These are phyloP conservation scores for Sesia bembeciformis DNA, from an alignment of 2,888 invertebrate species.

Conservation along the genomic window DNA sequence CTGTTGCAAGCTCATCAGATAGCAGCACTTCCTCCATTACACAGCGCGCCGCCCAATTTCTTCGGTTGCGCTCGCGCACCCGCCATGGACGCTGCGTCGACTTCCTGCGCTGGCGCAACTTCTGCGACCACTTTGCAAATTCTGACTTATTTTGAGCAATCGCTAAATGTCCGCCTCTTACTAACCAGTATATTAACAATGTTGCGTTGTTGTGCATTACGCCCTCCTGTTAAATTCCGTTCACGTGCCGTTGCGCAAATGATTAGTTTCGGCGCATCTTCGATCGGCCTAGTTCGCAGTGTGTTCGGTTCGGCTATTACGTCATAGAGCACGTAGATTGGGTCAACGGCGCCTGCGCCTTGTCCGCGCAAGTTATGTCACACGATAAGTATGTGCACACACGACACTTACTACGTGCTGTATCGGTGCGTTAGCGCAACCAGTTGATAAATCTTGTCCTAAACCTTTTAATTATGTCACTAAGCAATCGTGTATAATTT, in stretches of 20 bases:
- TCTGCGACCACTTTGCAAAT: slow-evolving; percentile 19
- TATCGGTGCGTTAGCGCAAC: slow-evolving; percentile 4
- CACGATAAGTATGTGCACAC: slow-evolving; percentile 12
- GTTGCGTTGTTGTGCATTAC: not conserved
- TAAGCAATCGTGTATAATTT: too few relatives aligned
- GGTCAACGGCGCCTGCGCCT: slow-evolving; percentile 39
- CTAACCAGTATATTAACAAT: too few relatives aligned
- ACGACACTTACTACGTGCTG: not conserved
- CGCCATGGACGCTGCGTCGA: slow-evolving; percentile 14
- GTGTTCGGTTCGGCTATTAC: slow-evolving; percentile 20
- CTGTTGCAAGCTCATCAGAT: slow-evolving; percentile 28
- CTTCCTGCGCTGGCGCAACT: slow-evolving; percentile 34
- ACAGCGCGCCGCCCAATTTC: slow-evolving; percentile 39
- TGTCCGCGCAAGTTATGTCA: slow-evolving; percentile 56
- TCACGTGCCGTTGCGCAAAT: slow-evolving; percentile 35
- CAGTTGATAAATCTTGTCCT: not conserved
- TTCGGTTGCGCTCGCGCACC: slow-evolving; percentile 25
- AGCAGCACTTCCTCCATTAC: slow-evolving; percentile 52
- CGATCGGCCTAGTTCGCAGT: slow-evolving; percentile 49
- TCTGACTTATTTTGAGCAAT: slow-evolving; percentile 10
- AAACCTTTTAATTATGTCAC: not conserved
- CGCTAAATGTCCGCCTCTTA: not conserved
- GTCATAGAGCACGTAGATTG: slow-evolving; percentile 45
- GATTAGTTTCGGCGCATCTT: slow-evolving; percentile 26
- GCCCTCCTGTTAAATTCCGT: slow-evolving; percentile 2